These are phyloP conservation scores for Pedicia rivosa DNA, from an alignment of 2,888 invertebrate genomes.

Conservation along the genomic window DNA sequence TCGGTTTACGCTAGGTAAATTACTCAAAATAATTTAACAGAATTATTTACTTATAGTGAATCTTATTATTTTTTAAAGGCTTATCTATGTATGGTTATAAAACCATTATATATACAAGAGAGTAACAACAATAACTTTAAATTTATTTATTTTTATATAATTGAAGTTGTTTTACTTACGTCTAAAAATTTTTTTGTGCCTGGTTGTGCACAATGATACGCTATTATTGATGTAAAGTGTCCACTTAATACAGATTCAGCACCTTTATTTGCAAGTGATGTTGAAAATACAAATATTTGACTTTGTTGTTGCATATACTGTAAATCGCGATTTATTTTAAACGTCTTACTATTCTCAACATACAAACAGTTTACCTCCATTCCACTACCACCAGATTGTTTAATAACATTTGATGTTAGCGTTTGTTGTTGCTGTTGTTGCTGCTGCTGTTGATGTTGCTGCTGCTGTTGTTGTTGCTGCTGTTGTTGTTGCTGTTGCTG, in stretches of 20 bases:
- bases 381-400: slow-evolving; percentile 5
- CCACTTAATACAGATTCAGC: slow-evolving; percentile 84
- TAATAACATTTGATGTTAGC: slow-evolving; percentile 4
- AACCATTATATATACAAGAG: no score
- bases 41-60: no score
- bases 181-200: slow-evolving; percentile 89
- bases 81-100: no score
- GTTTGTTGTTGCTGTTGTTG: not conserved
- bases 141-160: no score
- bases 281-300: slow-evolving; percentile 96
- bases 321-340: slow-evolving; percentile 27
- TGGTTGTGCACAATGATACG: slow-evolving; percentile 90
- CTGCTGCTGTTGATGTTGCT: no score
- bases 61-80: no score
- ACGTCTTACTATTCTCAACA: not conserved
- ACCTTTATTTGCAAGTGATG: slow-evolving; percentile 83
- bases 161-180: slow-evolving; percentile 35
- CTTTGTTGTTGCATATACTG: slow-evolving; percentile 85
- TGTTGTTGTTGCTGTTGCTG: not conserved
- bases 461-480: not conserved
- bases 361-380: slow-evolving; percentile 1
- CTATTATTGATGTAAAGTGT: slow-evolving; percentile 81
- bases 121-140: no score
- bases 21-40: no score
- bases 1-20: no score